A percentile compares a stretch with the other conserved stretches of the same genome.
Evolutionary conservation across 2,113 vertebrate species (phyloP).

Genomic region (Amazona vittata): DNA sequence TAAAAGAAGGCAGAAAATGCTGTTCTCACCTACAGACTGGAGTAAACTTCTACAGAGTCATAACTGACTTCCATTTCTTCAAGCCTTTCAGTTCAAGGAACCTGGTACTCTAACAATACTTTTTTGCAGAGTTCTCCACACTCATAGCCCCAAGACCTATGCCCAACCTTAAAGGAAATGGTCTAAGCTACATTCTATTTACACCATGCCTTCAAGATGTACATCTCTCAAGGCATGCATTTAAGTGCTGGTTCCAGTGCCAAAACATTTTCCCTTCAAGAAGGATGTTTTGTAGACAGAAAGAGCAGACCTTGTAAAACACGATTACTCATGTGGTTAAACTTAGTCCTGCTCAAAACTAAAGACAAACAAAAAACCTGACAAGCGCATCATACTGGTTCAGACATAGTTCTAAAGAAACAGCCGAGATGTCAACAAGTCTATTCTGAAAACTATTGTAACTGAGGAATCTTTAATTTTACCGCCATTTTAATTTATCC

Average conservation of each 20-base stretch:
- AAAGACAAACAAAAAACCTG: not conserved
- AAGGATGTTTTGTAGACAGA: slow-evolving; percentile 46
- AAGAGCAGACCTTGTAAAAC: slow-evolving; percentile 57
- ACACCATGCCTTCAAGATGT: not conserved
- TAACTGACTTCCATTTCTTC: not conserved
- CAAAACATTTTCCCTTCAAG: slow-evolving; percentile 52
- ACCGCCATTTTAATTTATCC: not conserved
- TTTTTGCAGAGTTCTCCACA: not conserved
- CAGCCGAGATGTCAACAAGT: not conserved
- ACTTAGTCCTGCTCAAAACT: slow-evolving; percentile 6
- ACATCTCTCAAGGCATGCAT: not conserved
- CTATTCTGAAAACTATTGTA: not conserved
- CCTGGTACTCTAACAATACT: not conserved
- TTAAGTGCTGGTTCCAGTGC: slow-evolving; percentile 21
- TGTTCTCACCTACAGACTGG: not conserved
- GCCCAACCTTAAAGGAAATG: not conserved
- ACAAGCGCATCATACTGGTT: not conserved
- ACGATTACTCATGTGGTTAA: not conserved
- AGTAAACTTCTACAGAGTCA: not conserved
- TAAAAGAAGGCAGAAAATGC: not conserved
- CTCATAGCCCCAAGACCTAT: not conserved
- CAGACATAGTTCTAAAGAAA: not conserved
- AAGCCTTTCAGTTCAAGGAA: not conserved
- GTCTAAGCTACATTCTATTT: slow-evolving; percentile 7
- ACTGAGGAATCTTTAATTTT: not conserved